Evolutionary conservation across 1,140 invertebrate species (phyloP).

Genomic region (Ganaspis sp.): DNA sequence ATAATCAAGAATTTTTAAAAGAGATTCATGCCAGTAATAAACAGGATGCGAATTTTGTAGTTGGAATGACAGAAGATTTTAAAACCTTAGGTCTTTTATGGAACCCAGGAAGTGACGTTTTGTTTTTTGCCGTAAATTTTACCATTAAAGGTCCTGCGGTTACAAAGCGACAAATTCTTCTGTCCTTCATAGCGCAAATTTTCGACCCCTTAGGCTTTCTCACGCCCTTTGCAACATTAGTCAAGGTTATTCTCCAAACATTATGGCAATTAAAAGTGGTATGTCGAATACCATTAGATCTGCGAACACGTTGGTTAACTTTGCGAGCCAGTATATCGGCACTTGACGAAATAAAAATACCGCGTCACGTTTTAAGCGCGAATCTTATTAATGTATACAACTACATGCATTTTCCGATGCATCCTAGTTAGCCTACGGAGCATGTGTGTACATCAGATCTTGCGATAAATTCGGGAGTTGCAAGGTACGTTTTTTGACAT

Average conservation of each 20-base stretch:
- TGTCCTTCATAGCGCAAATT: background rate
- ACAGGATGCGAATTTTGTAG: background rate
- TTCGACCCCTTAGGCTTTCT: background rate
- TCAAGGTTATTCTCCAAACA: background rate
- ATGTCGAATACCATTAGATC: background rate
- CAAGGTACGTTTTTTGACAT: background rate
- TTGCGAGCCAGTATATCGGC: background rate
- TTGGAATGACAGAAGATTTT: background rate
- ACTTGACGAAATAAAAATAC: background rate
- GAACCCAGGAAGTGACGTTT: background rate
- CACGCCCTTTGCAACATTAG: background rate
- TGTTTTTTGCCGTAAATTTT: background rate
- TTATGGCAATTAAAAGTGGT: background rate
- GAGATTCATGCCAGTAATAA: conserved; percentile 29
- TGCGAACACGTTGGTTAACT: background rate
- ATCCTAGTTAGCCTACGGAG: background rate
- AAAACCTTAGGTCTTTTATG: background rate
- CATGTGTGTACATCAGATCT: background rate
- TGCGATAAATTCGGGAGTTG: background rate
- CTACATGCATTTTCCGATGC: background rate
- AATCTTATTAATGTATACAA: background rate
- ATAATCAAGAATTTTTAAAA: conserved; percentile 44
- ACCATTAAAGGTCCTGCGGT: background rate
- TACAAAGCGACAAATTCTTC: background rate
- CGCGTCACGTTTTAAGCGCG: background rate